phyloP scores from a whole-genome alignment of 1,140 invertebrate genomes.

The Zaprionus gabonicus region DNA sequence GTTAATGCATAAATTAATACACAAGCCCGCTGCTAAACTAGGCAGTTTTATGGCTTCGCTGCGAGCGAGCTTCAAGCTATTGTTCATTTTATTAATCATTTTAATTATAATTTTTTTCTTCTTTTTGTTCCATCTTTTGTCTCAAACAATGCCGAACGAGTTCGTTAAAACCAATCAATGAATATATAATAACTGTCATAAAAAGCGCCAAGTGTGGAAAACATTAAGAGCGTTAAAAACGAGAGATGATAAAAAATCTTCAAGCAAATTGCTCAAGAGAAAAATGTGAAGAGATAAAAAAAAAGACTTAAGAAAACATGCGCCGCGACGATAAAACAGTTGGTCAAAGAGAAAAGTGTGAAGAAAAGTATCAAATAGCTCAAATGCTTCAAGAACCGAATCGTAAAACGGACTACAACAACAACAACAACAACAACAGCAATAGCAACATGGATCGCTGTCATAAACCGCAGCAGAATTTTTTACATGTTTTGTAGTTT shows the following conservation, averaged over 20 bases:
- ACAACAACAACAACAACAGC: constrained; percentile 25
- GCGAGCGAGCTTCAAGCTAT: constrained; percentile 16
- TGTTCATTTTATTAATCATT: constrained; percentile 43
- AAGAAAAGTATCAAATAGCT: constrained; percentile 79
- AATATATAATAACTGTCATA: constrained; percentile 72
- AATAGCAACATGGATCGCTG: constrained; percentile 11
- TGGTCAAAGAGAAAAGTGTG: constrained; percentile 63
- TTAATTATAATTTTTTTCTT: constrained; percentile 43
- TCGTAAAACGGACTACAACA: constrained; percentile 22
- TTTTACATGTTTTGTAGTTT: constrained; percentile 29
- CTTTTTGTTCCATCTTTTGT: constrained; percentile 18
- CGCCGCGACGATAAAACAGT: constrained; percentile 48
- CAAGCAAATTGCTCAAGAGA: constrained; percentile 35
- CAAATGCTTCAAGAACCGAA: constrained; percentile 36
- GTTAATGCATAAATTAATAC: constrained; percentile 31
- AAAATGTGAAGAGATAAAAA: constrained; percentile 15
- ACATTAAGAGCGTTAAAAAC: constrained; percentile 62
- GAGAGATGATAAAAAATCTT: constrained; percentile 24
- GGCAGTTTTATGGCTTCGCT: constrained; percentile 31
- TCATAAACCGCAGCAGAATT: constrained; percentile 53
- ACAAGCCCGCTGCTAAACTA: constrained; percentile 20
- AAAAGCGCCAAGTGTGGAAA: constrained; percentile 73
- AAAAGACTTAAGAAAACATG: constrained; percentile 39
- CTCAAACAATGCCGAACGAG: constrained; percentile 37
- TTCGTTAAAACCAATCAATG: constrained; percentile 75